Conservation (phyloP, 2,797 vertebrate genomes). For the Varecia variegata region DNA sequence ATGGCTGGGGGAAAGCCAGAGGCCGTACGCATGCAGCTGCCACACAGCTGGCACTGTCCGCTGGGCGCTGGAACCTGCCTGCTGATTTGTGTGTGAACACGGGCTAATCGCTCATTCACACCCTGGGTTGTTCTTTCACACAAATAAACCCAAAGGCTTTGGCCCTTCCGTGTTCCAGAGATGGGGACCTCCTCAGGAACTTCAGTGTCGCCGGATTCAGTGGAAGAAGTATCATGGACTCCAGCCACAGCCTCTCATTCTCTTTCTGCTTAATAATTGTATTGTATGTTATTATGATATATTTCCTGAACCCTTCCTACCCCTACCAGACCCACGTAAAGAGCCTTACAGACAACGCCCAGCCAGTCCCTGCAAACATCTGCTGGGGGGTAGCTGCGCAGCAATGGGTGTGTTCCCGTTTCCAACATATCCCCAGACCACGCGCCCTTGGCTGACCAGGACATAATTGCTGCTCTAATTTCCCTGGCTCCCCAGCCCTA, state of each 20-base stretch:
- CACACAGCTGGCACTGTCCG: slow-evolving; percentile 17
- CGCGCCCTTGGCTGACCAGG: neutral
- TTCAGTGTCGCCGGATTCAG: neutral
- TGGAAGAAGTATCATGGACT: neutral
- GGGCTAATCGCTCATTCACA: slow-evolving; percentile 73
- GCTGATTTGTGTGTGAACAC: slow-evolving; percentile 66
- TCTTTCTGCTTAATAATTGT: neutral
- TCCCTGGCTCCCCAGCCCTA: neutral
- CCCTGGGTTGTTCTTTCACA: slow-evolving; percentile 59
- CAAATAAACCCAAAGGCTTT: slow-evolving; percentile 53
- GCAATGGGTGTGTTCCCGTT: too few relatives aligned
- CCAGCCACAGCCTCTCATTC: neutral
- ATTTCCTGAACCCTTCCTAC: neutral
- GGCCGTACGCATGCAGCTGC: neutral
- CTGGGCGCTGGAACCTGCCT: neutral
- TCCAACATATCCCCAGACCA: neutral
- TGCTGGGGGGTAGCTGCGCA: neutral
- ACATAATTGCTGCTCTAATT: neutral
- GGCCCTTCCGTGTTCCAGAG: neutral
- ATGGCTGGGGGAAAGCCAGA: neutral
- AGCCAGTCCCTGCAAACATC: neutral
- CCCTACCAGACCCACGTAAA: neutral
- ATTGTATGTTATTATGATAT: neutral
- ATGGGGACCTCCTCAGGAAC: neutral
- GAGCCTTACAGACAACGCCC: neutral